Conservation (phyloP, 2,888 invertebrate genomes). For the Drosophila cognata region DNA sequence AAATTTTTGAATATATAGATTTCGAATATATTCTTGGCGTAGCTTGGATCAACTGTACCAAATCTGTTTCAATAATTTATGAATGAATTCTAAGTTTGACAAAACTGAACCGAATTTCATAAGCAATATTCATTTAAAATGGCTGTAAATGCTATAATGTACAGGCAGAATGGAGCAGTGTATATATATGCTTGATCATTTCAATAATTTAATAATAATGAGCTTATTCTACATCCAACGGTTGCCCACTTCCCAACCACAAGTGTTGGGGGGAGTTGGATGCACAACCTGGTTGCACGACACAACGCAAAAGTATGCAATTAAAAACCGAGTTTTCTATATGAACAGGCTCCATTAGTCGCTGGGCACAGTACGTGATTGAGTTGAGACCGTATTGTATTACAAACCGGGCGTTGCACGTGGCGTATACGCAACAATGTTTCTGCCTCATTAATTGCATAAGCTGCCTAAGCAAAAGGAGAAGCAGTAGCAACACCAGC, state of each 20-base stretch:
- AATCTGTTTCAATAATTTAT: neutral
- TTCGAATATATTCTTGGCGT: neutral
- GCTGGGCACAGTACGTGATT: neutral
- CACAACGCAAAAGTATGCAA: conserved; percentile 1
- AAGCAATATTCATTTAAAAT: neutral
- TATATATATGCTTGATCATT: neutral
- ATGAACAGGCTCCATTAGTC: neutral
- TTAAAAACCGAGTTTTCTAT: conserved; percentile 22
- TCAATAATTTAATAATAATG: neutral
- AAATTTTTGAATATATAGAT: neutral
- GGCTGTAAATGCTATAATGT: neutral
- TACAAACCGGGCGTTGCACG: conserved; percentile 22
- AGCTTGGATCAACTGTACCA: neutral
- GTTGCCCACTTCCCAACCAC: conserved; percentile 6
- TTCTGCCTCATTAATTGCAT: conserved; percentile 33
- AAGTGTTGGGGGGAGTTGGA: neutral
- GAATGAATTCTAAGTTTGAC: neutral
- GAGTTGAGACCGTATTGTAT: neutral
- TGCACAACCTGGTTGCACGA: neutral
- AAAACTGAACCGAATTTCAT: neutral
- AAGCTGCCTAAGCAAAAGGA: conserved; percentile 6
- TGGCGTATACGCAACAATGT: conserved; percentile 32
- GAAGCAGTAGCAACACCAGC: conserved; percentile 5
- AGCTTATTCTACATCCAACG: neutral
- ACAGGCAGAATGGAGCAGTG: neutral